Conservation (phyloP, 2,113 vertebrate genomes). For the Pedionomus torquatus region DNA sequence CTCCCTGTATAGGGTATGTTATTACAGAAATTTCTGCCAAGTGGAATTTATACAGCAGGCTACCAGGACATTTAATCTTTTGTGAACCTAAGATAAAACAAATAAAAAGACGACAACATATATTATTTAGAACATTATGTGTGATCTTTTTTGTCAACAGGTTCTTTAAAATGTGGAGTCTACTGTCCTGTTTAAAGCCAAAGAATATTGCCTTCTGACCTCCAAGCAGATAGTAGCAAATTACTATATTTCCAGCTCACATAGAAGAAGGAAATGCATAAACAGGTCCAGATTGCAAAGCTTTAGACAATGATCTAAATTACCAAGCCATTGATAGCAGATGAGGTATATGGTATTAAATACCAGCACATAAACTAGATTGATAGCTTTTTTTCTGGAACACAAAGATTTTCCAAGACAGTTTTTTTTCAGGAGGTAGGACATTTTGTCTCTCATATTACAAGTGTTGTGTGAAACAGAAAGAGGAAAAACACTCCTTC, state of each 20-base stretch:
- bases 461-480: not conserved
- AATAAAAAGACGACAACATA: not conserved
- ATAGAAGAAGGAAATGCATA: not conserved
- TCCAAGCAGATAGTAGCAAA: not conserved
- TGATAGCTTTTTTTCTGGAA: not conserved
- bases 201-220: not conserved
- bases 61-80: not conserved
- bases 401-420: not conserved
- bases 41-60: not conserved
- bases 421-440: not conserved
- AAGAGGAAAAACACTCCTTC: not conserved
- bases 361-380: not conserved
- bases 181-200: not conserved
- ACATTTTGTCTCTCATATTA: slow-evolving; percentile 42
- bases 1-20: rapidly evolving
- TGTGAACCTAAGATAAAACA: not conserved
- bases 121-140: not conserved
- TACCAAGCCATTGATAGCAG: not conserved
- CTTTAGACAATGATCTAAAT: not conserved
- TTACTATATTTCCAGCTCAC: not conserved
- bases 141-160: not conserved
- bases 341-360: not conserved
- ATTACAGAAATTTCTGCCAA: not conserved
- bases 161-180: not conserved
- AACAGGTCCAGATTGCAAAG: not conserved